Evolutionary conservation across 2,888 invertebrate genomes (phyloP).

Genomic region (Campoletis raptor): DNA sequence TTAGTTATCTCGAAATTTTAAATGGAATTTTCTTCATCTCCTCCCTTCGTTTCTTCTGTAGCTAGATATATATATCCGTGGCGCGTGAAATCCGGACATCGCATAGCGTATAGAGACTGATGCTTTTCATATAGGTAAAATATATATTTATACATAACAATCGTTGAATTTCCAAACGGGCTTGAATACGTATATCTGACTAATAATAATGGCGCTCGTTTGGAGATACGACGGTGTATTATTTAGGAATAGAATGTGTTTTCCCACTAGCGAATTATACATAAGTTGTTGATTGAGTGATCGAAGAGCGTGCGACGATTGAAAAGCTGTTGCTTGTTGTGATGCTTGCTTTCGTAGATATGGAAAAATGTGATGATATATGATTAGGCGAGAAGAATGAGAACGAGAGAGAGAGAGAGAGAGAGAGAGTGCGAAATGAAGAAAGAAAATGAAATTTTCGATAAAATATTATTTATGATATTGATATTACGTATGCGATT

Average conservation of each 20-base stretch:
- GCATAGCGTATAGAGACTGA: conserved; percentile 83
- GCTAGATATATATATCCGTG: conserved; percentile 21
- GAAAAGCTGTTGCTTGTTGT: conserved; percentile 38
- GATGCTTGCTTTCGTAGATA: conserved; percentile 30
- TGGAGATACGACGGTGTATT: conserved; percentile 69
- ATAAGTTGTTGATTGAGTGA: conserved; percentile 76
- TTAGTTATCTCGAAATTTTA: conserved; percentile 1
- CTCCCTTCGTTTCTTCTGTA: conserved; percentile 13
- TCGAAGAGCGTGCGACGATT: conserved; percentile 37
- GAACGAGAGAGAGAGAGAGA: conserved; percentile 32
- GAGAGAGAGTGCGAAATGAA: conserved; percentile 33
- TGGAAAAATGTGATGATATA: conserved; percentile 29
- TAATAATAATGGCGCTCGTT: conserved; percentile 50
- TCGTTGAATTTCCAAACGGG: conserved; percentile 59
- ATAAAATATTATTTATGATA: conserved; percentile 74
- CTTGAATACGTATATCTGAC: conserved; percentile 44
- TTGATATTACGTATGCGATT: conserved; percentile 63
- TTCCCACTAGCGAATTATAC: conserved; percentile 73
- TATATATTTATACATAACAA: conserved; percentile 83
- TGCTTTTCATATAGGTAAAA: conserved; percentile 85
- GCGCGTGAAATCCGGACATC: conserved; percentile 74
- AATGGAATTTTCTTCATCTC: neutral
- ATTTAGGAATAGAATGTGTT: conserved; percentile 79
- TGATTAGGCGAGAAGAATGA: conserved; percentile 1
- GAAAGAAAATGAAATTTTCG: conserved; percentile 53